Base-by-base conservation (phyloP, 2,888 invertebrate species). In the Cryptocheilus praepositus region DNA sequence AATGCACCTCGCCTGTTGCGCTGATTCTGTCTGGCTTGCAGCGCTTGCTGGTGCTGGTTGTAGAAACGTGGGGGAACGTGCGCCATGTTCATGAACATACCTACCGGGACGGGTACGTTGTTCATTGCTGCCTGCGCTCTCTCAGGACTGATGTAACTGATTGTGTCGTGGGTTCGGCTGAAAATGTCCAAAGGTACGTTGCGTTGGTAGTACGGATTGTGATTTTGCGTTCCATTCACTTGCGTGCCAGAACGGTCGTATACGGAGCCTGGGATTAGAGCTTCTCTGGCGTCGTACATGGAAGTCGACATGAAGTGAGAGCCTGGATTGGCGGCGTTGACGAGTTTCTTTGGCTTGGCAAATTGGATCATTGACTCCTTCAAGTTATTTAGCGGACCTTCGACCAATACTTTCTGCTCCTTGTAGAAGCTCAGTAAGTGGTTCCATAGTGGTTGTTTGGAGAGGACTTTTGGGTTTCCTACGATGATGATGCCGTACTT, bases 401-500 rank as follows among this genome's bases (percentile, higher is more conserved):
- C 99, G 4, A 99, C 98, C 18, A 99, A 90, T 46, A 97, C 96
- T 86, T 97, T 96, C 74, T 98, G 96, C 88, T 99, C 99, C 88
- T 99, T 99, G 91, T 98, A 99, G 88, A 98, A 98, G 51, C 96
- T 97, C 70, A 99, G 91, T 80, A 99, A 91, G 86, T 99, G 98
- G 89, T 99, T 98, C 99, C 99, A 99, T 0, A 99, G 91, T 0
- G 97, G 97, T 90, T 99, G 99, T 90, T 98, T 98, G 7, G 98
- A 97, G 2, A 99, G 91, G 16, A 99, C 98, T 89, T 99, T 99
- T 0, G 99, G 99, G 90, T 99, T 99, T 61, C 99, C 99, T 61
- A 99, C 98, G 73, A 99, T 97, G 75, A 99, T 98, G 53, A 98
- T 95, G 15, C 98, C 98, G 89, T 96, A 99, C 89, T 97, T 98